These are phyloP conservation scores for Ptychochromis oligacanthus DNA, from an alignment of 2,113 vertebrate genomes.

Conservation along the genomic window DNA sequence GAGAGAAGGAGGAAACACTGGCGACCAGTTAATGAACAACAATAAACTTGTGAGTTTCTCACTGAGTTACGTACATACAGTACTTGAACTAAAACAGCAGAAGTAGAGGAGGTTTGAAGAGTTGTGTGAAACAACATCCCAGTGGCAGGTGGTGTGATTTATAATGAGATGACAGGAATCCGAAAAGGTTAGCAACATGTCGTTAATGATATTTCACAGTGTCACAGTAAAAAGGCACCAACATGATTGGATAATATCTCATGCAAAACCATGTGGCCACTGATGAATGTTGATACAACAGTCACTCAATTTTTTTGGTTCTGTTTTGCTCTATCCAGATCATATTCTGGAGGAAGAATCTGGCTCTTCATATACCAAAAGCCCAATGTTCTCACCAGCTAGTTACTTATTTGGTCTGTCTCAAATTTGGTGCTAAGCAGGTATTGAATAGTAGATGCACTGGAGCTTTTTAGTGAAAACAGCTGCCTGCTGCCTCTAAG, in stretches of 20 bases:
- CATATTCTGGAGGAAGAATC: background rate
- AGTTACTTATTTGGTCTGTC: background rate
- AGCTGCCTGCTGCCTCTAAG: background rate
- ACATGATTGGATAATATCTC: background rate
- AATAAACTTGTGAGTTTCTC: constrained; percentile 15
- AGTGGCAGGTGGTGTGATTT: constrained; percentile 41
- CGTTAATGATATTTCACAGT: constrained; percentile 47
- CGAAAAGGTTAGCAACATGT: constrained; percentile 57
- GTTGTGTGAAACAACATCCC: constrained; percentile 16
- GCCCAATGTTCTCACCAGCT: background rate
- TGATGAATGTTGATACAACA: background rate
- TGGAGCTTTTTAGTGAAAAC: background rate
- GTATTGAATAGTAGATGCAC: background rate
- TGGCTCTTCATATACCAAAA: background rate
- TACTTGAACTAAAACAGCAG: constrained; percentile 12
- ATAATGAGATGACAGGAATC: constrained; percentile 41
- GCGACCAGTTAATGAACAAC: constrained; percentile 18
- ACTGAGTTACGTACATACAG: constrained; percentile 1
- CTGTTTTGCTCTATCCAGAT: background rate
- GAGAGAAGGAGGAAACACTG: constrained; percentile 8
- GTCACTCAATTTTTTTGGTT: background rate
- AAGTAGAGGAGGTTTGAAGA: background rate
- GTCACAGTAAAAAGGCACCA: constrained; percentile 14
- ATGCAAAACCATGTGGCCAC: background rate
- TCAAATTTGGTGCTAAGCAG: background rate